These are phyloP conservation scores for Balearica regulorum DNA, from an alignment of 2,797 vertebrate species.

Conservation along the genomic window DNA sequence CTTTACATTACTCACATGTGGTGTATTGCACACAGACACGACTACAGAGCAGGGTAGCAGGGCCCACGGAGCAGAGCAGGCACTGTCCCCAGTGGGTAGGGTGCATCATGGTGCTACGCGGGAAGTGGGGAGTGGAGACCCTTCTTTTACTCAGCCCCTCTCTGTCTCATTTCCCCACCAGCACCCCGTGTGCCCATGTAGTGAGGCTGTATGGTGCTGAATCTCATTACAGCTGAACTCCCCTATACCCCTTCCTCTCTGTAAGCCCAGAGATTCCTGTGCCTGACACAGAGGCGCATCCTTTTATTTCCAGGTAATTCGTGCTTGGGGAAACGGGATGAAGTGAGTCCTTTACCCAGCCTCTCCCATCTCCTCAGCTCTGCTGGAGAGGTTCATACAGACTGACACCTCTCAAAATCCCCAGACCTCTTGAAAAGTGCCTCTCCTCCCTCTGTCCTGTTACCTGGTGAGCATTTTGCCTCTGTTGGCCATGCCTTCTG, in stretches of 20 bases:
- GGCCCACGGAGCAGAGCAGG: rapidly evolving
- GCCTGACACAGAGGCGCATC: rapidly evolving
- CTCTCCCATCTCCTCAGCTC: not conserved
- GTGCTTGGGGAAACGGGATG: not conserved
- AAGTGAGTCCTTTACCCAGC: not conserved
- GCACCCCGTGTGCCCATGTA: rapidly evolving
- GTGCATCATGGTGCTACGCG: rapidly evolving
- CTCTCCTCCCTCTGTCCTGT: rapidly evolving
- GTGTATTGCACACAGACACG: rapidly evolving
- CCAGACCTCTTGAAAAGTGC: not conserved
- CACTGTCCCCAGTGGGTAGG: rapidly evolving
- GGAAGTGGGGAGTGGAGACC: rapidly evolving
- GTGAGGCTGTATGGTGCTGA: rapidly evolving
- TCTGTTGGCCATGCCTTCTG: not conserved
- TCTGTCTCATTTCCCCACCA: not conserved
- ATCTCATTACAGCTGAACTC: not conserved
- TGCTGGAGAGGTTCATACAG: not conserved
- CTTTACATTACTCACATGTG: not conserved
- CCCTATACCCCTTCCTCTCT: not conserved
- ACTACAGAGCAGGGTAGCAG: too few species aligned
- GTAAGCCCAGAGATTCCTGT: not conserved
- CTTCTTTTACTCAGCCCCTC: not conserved
- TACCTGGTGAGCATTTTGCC: not conserved
- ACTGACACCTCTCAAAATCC: not conserved
- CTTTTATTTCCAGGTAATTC: not conserved